phyloP scores from a whole-genome alignment of 2,797 vertebrate species.

The Nothura maculosa region DNA sequence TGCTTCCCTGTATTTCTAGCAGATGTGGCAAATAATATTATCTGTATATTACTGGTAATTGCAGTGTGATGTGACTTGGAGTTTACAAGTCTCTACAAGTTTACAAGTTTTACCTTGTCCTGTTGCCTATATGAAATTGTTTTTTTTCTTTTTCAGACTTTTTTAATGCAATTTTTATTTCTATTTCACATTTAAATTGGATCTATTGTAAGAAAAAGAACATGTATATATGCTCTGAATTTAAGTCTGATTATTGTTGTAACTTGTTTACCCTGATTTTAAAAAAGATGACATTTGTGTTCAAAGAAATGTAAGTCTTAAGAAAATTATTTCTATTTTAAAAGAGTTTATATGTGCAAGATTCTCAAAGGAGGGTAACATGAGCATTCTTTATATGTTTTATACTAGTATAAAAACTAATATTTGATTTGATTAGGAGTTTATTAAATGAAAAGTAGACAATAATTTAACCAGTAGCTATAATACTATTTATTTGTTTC shows the following conservation, averaged over 20 bases:
- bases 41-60: background rate
- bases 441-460: background rate
- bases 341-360: background rate
- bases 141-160: background rate
- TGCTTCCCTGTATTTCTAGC: background rate
- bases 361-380: background rate
- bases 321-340: background rate
- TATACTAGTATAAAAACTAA: background rate
- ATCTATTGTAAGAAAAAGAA: background rate
- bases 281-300: background rate
- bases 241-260: background rate
- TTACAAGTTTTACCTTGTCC: background rate
- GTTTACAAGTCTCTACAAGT: background rate
- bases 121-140: background rate
- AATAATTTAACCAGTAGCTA: background rate
- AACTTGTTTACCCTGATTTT: background rate
- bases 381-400: background rate
- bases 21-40: background rate
- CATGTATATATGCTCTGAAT: background rate
- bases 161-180: background rate
- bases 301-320: background rate
- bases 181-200: background rate
- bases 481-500: fast-evolving
- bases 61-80: background rate
- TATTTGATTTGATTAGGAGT: background rate